Base-by-base conservation (phyloP, 2,797 vertebrate species). In the Platyrinchus mystaceus region DNA sequence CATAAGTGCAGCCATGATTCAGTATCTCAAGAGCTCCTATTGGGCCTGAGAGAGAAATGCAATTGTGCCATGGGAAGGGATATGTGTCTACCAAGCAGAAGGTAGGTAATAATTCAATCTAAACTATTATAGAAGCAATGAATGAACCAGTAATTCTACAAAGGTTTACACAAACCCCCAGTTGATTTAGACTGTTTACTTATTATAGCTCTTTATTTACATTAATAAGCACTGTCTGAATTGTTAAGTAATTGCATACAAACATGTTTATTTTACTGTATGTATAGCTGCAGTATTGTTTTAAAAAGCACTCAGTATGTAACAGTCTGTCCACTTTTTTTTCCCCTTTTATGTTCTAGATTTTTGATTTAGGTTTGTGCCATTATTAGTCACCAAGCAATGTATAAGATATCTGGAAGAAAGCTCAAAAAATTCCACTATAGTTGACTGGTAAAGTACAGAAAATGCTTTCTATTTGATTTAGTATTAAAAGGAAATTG, bases 401-500 rank as follows among this genome's bases (percentile, higher is more conserved):
- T 34, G 55, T 34, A 10, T 14, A 62, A 50, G 37, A 62, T 26
- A 78, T 6, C 56, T 37, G 49, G 11, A 63, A 84, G n/a, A 91
- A 94, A 87, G 46, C 46, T 90, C 34, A 68, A 90, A 82, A 71
- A 77, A 74, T 53, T 70, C 55, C 15, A 19, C 79, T 60, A 11
- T 7, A 77, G 10, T 36, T 53, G 55, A 44, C n/a, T 71, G 34
- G 77, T 80, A 52, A 91, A 95, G 56, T 60, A 77, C 34, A 78
- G 63, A 92, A 95, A 96, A 93, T 53, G 34, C 71, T 64, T 91
- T 93, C 66, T 85, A 93, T 92, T 92, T 87, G 55, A 79, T 88
- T 94, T 82, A 66, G 34, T 78, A 84, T 93, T 95, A 95, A 90
- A 90, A 91, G 66, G 66, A 95, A 96, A 97, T 80, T 89, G 80